These are phyloP conservation scores for Spermophilus dauricus DNA, from an alignment of 2,113 vertebrate species.

Conservation along the genomic window DNA sequence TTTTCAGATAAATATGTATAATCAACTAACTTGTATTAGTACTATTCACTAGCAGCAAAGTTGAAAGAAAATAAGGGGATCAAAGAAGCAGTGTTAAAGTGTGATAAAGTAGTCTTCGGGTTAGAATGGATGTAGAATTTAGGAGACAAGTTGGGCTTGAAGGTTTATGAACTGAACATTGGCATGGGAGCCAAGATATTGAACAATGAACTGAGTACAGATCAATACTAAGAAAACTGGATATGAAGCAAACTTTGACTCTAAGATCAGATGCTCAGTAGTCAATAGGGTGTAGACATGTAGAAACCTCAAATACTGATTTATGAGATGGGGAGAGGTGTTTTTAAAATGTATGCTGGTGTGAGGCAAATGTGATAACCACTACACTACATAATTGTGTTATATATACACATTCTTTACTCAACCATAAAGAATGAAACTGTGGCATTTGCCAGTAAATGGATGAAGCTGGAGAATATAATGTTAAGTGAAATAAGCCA, in stretches of 20 bases:
- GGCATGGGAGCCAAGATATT: too few relatives aligned
- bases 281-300: neutral
- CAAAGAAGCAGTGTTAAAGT: neutral
- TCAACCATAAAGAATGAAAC: too few relatives aligned
- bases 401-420: too few relatives aligned
- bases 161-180: neutral
- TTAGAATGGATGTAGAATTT: too few relatives aligned
- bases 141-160: neutral
- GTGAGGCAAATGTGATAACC: too few relatives aligned
- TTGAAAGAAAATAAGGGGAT: neutral
- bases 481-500: too few relatives aligned
- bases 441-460: too few relatives aligned
- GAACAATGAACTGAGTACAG: neutral
- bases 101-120: neutral
- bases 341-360: neutral
- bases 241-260: neutral
- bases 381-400: too few relatives aligned
- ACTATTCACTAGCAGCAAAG: neutral
- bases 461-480: too few relatives aligned
- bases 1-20: neutral
- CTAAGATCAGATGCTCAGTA: neutral
- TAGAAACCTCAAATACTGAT: neutral
- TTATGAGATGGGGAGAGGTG: neutral
- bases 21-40: neutral
- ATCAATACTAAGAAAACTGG: neutral